A percentile compares a stretch with the other conserved stretches of the same genome.
phyloP scores from a whole-genome alignment of 2,797 vertebrate genomes.

The Pygocentrus nattereri region DNA sequence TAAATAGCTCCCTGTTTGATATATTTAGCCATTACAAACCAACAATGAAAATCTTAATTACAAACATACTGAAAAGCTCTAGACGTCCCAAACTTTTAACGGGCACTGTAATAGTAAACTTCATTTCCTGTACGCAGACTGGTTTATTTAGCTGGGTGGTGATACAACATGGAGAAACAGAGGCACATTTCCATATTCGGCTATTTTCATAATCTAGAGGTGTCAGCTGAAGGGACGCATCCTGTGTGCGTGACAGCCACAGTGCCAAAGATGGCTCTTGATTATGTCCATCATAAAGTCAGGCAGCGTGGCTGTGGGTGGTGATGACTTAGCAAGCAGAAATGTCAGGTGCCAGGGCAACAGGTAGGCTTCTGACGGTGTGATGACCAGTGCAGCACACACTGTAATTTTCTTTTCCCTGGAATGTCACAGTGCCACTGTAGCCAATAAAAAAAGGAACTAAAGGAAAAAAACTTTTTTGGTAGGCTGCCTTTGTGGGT shows the following conservation, averaged over 20 bases:
- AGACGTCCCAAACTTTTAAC: not conserved
- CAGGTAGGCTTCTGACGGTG: not conserved
- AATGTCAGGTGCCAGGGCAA: constrained; percentile 24
- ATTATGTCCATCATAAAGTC: constrained; percentile 23
- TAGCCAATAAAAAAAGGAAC: not conserved
- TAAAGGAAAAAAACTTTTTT: not conserved
- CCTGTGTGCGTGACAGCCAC: constrained; percentile 13
- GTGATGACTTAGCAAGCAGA: constrained; percentile 26
- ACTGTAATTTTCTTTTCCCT: not conserved
- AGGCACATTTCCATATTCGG: not conserved
- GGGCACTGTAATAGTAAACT: not conserved
- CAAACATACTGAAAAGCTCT: no score
- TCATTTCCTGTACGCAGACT: not conserved
- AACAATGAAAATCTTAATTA: no score
- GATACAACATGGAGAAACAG: not conserved
- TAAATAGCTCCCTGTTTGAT: no score
- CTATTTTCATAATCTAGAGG: constrained; percentile 9
- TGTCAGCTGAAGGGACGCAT: constrained; percentile 14
- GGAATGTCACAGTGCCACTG: constrained; percentile 4
- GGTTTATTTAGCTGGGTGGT: not conserved
- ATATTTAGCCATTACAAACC: no score
- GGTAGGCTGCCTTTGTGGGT: not conserved
- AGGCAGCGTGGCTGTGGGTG: not conserved
- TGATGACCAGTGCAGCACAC: constrained; percentile 5
- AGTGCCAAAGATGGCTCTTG: constrained; percentile 1